Conservation (phyloP, 23 tunicate species). For the Halocynthia roretzi region DNA sequence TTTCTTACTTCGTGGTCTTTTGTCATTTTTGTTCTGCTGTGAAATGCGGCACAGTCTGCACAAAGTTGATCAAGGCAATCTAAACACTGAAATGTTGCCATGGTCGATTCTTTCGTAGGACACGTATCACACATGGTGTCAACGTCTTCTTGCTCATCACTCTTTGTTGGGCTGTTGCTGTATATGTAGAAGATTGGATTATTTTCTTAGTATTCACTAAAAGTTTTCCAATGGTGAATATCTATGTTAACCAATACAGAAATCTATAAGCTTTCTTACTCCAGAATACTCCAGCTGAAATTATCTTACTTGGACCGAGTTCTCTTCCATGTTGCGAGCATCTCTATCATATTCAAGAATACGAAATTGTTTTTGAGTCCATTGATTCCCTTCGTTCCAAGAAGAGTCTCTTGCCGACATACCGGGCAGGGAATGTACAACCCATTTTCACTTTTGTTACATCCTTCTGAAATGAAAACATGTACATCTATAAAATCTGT, state of each 20-base stretch:
- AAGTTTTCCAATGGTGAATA: neutral
- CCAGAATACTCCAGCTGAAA: too few relatives aligned
- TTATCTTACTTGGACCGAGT: conserved; percentile 10
- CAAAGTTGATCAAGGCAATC: conserved; percentile 68
- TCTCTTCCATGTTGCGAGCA: conserved; percentile 50
- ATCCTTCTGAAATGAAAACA: conserved; percentile 34
- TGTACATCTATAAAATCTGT: neutral
- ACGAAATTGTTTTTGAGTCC: conserved; percentile 68
- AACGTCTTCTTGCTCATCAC: neutral
- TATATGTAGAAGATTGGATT: neutral
- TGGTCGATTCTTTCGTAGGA: conserved; percentile 32
- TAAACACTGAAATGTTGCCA: conserved; percentile 67
- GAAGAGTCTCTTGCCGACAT: conserved; percentile 53
- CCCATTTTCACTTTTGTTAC: conserved; percentile 52
- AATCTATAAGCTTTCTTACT: neutral
- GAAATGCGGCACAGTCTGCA: conserved; percentile 76
- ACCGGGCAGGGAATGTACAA: conserved; percentile 61
- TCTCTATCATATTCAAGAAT: conserved; percentile 44
- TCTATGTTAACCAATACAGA: neutral
- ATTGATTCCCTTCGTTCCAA: conserved; percentile 60
- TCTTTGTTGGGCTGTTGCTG: conserved; percentile 3
- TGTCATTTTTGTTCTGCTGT: conserved; percentile 64
- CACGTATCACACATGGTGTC: conserved; percentile 45
- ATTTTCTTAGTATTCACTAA: too few relatives aligned
- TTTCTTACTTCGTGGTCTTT: conserved; percentile 62